Evolutionary conservation across 2,797 vertebrate species (phyloP).

Genomic region (Myotis myotis): DNA sequence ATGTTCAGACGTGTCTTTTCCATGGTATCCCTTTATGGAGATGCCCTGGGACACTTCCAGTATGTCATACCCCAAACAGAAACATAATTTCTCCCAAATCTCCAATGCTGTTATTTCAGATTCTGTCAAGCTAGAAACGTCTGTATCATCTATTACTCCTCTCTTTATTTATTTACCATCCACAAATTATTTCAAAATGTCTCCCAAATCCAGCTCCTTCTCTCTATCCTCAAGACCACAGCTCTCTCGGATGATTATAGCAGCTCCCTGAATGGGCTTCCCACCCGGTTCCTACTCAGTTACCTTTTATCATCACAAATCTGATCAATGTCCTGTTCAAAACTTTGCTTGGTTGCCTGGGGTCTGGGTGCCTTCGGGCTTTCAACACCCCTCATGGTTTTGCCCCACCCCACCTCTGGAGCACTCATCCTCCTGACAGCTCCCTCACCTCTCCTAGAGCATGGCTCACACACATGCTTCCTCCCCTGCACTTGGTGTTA

Average conservation of each 20-base stretch:
- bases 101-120: not conserved
- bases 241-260: not conserved
- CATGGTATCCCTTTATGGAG: not conserved
- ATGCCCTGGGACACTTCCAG: not conserved
- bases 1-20: not conserved
- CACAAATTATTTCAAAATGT: not conserved
- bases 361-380: not conserved
- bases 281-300: not conserved
- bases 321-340: not conserved
- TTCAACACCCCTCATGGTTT: not conserved
- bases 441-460: no score
- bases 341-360: not conserved
- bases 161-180: not conserved
- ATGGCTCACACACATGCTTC: no score
- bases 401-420: not conserved
- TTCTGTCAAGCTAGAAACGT: not conserved
- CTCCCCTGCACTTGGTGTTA: not conserved
- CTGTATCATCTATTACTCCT: not conserved
- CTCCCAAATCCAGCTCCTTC: not conserved
- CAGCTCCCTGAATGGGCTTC: not conserved
- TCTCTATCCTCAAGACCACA: not conserved
- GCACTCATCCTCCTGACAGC: fast-evolving
- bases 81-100: not conserved
- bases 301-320: not conserved
- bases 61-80: not conserved